Conservation (phyloP, 2,797 vertebrate genomes). For the Halcyon badia region DNA sequence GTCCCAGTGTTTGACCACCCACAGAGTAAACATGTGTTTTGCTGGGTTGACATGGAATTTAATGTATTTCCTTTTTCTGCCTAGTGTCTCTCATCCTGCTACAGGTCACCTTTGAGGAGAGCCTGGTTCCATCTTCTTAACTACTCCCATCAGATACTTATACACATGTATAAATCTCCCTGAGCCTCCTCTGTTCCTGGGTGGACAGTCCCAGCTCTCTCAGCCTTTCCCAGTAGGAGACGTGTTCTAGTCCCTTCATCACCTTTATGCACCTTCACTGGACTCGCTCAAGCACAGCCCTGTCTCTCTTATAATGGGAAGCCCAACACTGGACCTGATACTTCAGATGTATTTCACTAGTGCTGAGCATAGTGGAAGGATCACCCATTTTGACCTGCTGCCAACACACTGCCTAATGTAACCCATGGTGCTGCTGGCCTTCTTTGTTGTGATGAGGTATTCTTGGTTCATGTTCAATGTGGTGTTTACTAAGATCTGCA, state of each 20-base stretch:
- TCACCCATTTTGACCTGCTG: fast-evolving
- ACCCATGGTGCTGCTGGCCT: neutral
- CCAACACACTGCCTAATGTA: neutral
- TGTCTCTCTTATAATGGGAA: neutral
- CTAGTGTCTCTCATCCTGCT: neutral
- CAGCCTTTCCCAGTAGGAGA: neutral
- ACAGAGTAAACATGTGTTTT: neutral
- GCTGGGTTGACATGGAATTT: neutral
- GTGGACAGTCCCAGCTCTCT: neutral
- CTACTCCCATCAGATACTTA: neutral
- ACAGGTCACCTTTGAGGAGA: neutral
- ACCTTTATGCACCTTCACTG: neutral
- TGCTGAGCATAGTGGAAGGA: neutral
- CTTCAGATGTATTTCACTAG: neutral
- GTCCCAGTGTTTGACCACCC: neutral
- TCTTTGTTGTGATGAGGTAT: neutral
- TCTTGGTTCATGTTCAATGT: neutral
- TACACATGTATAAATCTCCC: neutral
- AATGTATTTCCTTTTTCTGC: neutral
- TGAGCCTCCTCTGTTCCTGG: neutral
- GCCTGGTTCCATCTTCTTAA: neutral
- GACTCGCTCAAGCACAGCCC: neutral
- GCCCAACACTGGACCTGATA: neutral
- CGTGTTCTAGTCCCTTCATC: neutral
- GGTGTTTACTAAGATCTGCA: neutral